Evolutionary conservation across 1,140 invertebrate species (phyloP), one percentile per base, ranked within the genome.

Genomic region (Penaeus indicus): DNA sequence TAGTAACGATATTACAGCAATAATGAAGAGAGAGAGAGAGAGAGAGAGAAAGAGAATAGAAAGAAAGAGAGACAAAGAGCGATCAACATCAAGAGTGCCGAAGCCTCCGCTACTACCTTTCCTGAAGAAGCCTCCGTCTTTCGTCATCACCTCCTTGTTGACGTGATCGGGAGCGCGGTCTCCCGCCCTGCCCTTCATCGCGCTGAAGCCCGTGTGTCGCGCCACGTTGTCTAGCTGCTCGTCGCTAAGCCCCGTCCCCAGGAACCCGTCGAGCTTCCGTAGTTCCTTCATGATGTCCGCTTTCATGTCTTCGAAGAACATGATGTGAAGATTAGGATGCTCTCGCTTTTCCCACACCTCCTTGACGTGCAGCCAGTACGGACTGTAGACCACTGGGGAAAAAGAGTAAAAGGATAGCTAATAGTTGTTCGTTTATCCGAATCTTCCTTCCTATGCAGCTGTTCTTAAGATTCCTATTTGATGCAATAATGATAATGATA

Each of bases 261-360:
- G 92, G 92, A 97, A 98, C 25, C 94, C 92, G 0, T 96, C 95
- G 21, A 97, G 95, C 91, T 94, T 95, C n/a, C 93, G 93, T 3
- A 97, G 94, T 0, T 94, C 94, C 1, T 92, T 93, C 2, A 93
- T 93, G 85, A 96, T 93, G 93, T 97, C 94, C 91, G 94, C 64
- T 32, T 96, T 96, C 96, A 97, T 96, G 79, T 97, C 96, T 93
- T 98, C 97, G 91, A 96, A 98, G 90, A 95, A 97, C 42, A 97
- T 92, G 90, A 98, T 96, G 0, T 97, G 93, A 5, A 97, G 92
- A 90, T 97, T 97, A 0, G 95, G 94, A 77, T 97, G 94, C 85
- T 96, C 90, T 85, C 95, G 94, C n/a, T 93, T 93, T 25, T 95
- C 93, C 96, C 96, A 97, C 91, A 95, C 96, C 21, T 90, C 94